A percentile compares a stretch with the other conserved stretches of the same genome.
These are phyloP conservation scores for Glaucidium brasilianum DNA, from an alignment of 2,113 vertebrate species.

Conservation along the genomic window DNA sequence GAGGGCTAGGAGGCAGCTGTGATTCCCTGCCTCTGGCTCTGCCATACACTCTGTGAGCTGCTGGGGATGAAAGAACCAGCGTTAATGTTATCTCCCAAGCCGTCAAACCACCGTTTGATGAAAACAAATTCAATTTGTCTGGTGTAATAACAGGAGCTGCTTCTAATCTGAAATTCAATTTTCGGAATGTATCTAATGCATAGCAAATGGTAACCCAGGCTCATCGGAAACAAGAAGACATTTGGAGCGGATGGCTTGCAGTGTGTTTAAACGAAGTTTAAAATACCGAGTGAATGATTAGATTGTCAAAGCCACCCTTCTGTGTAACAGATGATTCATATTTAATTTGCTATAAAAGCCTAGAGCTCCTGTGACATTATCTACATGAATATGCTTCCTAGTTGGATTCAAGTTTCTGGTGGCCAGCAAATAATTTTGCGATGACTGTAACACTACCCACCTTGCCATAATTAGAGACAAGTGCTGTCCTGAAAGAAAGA, in stretches of 20 bases:
- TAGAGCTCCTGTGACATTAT: slow-evolving; percentile 6
- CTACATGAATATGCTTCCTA: slow-evolving; percentile 15
- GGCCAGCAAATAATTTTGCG: slow-evolving; percentile 29
- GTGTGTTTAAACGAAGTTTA: neutral
- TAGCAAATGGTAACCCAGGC: slow-evolving; percentile 46
- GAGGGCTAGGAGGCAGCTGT: neutral
- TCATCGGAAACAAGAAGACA: neutral
- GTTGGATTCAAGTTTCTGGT: neutral
- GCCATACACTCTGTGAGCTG: neutral
- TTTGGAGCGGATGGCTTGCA: slow-evolving; percentile 13
- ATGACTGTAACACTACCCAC: slow-evolving; percentile 11
- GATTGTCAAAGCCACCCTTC: slow-evolving; percentile 45
- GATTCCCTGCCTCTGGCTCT: neutral
- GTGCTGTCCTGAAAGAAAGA: slow-evolving; percentile 51
- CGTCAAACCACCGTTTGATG: slow-evolving; percentile 22
- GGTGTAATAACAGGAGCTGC: slow-evolving; percentile 33
- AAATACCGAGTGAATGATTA: slow-evolving; percentile 32
- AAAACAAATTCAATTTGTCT: slow-evolving; percentile 64
- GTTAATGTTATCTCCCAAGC: slow-evolving; percentile 40
- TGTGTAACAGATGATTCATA: slow-evolving; percentile 24
- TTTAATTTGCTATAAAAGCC: slow-evolving; percentile 38
- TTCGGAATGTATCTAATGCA: slow-evolving; percentile 20
- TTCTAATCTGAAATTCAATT: slow-evolving; percentile 60
- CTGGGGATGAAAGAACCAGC: neutral
- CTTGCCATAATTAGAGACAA: slow-evolving; percentile 45